Evolutionary conservation across 2,113 vertebrate species (phyloP), one percentile per base, ranked within the genome.

Genomic region (Trachemys scripta): DNA sequence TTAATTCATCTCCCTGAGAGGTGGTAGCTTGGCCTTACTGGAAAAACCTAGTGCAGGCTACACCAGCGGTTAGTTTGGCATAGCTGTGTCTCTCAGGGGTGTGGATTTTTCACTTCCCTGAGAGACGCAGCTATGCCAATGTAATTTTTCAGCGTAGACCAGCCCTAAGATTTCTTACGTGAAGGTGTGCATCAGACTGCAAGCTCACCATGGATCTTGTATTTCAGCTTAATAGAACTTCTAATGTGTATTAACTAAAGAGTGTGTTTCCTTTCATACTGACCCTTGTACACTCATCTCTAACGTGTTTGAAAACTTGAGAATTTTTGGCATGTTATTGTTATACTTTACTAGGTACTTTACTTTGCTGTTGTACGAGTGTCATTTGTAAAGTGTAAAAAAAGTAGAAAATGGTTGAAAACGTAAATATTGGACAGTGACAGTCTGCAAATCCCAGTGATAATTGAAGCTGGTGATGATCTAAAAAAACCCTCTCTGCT

Each of bases 161-260:
- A 10, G 56, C 62, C 10, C 62, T 65, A 35, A 88, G 49, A 10
- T 24, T 84, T 79, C 1, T 82, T 69, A 84, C 20, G 1, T 59
- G 2, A 54, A 69, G 88, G 69, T 85, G 1, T 0, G 0, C 11
- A 38, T 27, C 0, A 0, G 50, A 59, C 65, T 87, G 86, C 10
- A 2, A 8, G 10, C 42, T 82, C 7, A 1, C 51, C 11, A 54
- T 42, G 20, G 53, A 25, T 6, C 79, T 87, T 10, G 11, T 69
- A 65, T 3, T 65, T 53, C 14, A 13, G 31, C 49, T 81, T 6
- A 35, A 0, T 49, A 82, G 17, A 31, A 1, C 56, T 80, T 76
- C n/a, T 53, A 35, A 5, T 8, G 1, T 0, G 0, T 4, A 45
- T 56, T 42, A 7, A 42, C 59, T 2, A 59, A 47, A 2, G 42